Evolutionary conservation across 2,888 invertebrate species (phyloP).

Genomic region (Griposia aprilina): DNA sequence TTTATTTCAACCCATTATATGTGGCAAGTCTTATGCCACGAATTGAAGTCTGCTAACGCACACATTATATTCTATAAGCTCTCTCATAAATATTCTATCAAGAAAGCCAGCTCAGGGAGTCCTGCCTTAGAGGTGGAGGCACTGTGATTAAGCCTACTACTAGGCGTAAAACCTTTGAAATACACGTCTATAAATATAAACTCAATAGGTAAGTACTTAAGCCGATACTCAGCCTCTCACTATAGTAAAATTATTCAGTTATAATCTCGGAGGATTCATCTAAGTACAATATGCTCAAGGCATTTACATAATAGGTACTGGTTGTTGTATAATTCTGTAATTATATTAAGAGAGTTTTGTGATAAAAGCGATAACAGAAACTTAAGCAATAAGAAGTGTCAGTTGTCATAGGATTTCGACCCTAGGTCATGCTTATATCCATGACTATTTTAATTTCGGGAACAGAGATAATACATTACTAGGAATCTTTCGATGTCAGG

Average conservation of each 20-base stretch:
- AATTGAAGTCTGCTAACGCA: neutral
- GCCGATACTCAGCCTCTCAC: neutral
- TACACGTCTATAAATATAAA: neutral
- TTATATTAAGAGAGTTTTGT: constrained; percentile 8
- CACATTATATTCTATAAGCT: neutral
- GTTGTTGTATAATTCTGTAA: constrained; percentile 22
- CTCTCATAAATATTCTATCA: constrained; percentile 12
- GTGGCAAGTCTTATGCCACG: neutral
- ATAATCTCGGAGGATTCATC: constrained; percentile 32
- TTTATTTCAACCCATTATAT: neutral
- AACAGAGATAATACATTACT: too few species aligned
- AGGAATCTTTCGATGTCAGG: neutral
- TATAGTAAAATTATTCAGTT: constrained; percentile 23
- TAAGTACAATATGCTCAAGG: constrained; percentile 6
- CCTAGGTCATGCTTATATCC: neutral
- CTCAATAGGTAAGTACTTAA: neutral
- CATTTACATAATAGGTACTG: constrained; percentile 29
- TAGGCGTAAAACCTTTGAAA: constrained; percentile 20
- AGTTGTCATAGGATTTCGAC: neutral
- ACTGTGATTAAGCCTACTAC: constrained; percentile 9
- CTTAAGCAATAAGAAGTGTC: neutral
- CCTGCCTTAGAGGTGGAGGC: neutral
- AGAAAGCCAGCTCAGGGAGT: constrained; percentile 15
- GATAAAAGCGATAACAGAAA: constrained; percentile 27
- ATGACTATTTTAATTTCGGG: neutral